phyloP scores from a whole-genome alignment of 2,888 invertebrate genomes.

The Merodon equestris region DNA sequence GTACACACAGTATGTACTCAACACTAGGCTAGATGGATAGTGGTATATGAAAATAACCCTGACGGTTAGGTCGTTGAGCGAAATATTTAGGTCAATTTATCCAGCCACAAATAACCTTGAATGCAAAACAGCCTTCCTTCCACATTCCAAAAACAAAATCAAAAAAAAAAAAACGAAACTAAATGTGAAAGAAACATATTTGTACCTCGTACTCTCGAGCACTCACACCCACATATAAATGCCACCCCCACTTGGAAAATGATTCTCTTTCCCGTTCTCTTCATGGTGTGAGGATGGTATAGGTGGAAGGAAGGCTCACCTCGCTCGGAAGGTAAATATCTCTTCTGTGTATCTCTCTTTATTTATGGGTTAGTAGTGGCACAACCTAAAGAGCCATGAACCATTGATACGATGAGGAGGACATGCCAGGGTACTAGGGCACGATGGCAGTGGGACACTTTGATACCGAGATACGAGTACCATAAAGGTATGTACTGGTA shows the following conservation, averaged over 20 bases:
- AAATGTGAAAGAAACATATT: constrained; percentile 22
- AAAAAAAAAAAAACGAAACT: constrained; percentile 17
- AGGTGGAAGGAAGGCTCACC: not conserved
- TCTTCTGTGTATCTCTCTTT: constrained; percentile 26
- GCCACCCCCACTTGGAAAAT: constrained; percentile 27
- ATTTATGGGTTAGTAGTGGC: constrained; percentile 28
- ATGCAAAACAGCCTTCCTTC: constrained; percentile 76
- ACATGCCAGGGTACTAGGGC: no score
- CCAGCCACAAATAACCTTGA: constrained; percentile 78
- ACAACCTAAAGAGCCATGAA: constrained; percentile 55
- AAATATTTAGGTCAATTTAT: constrained; percentile 79
- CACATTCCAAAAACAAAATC: constrained; percentile 12
- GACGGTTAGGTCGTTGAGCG: constrained; percentile 77
- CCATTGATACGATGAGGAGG: constrained; percentile 34
- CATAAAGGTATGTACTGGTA: no score
- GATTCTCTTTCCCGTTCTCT: constrained; percentile 11
- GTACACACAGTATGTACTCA: no score
- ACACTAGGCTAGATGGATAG: constrained; percentile 8
- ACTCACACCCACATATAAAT: no score
- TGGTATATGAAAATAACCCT: constrained; percentile 74
- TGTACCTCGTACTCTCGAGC: not conserved
- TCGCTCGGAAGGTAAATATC: constrained; percentile 4
- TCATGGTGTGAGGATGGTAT: not conserved
- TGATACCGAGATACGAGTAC: not conserved
- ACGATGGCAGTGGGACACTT: no score